Conservation (phyloP, 2,888 invertebrate genomes). For the Cephus sareptanus region DNA sequence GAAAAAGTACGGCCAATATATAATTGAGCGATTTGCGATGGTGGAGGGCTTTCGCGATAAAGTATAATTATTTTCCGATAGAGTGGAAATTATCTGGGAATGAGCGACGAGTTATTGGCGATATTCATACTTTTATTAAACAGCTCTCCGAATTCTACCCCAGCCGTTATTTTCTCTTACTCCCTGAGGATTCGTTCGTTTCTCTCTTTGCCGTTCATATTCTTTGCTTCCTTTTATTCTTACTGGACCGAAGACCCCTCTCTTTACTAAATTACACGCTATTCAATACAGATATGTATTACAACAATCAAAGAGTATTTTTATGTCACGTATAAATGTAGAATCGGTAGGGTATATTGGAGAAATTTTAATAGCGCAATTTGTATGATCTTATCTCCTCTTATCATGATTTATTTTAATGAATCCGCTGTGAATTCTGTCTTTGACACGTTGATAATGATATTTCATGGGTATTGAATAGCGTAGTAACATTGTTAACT, state of each 20-base stretch:
- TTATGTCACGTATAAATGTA: neutral
- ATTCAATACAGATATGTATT: neutral
- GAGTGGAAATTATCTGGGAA: constrained; percentile 65
- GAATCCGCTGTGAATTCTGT: constrained; percentile 41
- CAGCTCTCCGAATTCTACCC: constrained; percentile 33
- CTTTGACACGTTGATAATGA: constrained; percentile 63
- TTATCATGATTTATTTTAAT: neutral
- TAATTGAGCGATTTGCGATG: constrained; percentile 64
- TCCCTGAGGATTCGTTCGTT: neutral
- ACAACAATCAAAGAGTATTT: neutral
- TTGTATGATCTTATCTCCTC: neutral
- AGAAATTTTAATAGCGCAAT: neutral
- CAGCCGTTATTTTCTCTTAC: constrained; percentile 19
- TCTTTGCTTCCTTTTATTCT: neutral
- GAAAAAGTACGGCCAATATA: constrained; percentile 47
- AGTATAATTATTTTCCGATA: constrained; percentile 66
- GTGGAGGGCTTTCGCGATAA: constrained; percentile 56
- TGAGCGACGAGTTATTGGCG: constrained; percentile 60
- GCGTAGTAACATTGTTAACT: constrained; percentile 64
- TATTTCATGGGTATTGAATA: constrained; percentile 54
- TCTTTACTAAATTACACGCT: neutral
- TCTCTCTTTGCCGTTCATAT: neutral
- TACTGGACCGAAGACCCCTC: neutral
- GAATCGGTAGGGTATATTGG: neutral
- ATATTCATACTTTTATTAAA: constrained; percentile 66